Evolutionary conservation across 2,797 vertebrate species (phyloP).

Genomic region (Emys orbicularis): DNA sequence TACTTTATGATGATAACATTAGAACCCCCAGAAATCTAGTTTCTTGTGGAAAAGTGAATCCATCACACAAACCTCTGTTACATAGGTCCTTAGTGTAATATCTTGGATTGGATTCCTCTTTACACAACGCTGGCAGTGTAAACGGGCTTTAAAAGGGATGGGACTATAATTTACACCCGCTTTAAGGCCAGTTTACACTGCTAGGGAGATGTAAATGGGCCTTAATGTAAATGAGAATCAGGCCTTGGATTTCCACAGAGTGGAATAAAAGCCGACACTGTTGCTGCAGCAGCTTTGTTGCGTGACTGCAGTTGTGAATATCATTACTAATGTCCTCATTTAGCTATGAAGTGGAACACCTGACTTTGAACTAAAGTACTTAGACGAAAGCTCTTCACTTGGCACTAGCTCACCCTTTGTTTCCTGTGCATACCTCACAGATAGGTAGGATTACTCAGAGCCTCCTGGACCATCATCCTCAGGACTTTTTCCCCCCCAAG

Average conservation of each 20-base stretch:
- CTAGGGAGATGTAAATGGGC: constrained; percentile 51
- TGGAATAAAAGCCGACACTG: neutral
- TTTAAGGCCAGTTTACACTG: constrained; percentile 27
- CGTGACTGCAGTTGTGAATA: neutral
- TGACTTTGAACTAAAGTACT: neutral
- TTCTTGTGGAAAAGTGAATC: neutral
- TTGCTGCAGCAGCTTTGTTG: constrained; percentile 25
- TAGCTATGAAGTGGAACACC: neutral
- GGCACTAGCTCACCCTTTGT: constrained; percentile 5
- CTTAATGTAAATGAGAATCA: neutral
- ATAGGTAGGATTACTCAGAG: constrained; percentile 21
- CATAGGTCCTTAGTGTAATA: constrained; percentile 9
- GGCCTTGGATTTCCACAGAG: neutral
- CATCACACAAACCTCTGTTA: neutral
- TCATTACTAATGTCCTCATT: constrained; percentile 23
- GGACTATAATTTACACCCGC: constrained; percentile 23
- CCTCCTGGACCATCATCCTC: constrained; percentile 13
- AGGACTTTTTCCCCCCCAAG: constrained; percentile 20
- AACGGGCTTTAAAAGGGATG: constrained; percentile 10
- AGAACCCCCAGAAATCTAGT: neutral
- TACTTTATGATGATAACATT: neutral
- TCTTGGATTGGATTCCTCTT: neutral
- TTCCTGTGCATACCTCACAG: constrained; percentile 27
- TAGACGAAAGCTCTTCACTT: neutral
- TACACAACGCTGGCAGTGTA: neutral